Percentiles rank a stretch among this genome's conserved stretches.
Conservation (phyloP, 2,888 invertebrate species). For the Andrena camellia region DNA sequence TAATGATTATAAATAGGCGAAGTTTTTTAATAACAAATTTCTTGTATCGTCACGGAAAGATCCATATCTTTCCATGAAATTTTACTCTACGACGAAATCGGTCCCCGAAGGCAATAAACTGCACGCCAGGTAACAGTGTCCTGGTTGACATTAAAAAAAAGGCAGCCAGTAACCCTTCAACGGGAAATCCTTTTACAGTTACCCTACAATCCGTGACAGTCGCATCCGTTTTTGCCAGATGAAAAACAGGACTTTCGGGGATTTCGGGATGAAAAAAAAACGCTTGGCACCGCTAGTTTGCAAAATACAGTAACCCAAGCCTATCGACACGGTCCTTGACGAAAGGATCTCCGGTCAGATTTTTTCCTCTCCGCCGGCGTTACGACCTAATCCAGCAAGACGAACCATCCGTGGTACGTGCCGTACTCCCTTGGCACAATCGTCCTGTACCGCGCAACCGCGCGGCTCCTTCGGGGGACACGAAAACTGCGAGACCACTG, state of each 20-base stretch:
- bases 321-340: slow-evolving; percentile 65
- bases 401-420: background rate
- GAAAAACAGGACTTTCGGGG: slow-evolving; percentile 75
- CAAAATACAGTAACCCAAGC: slow-evolving; percentile 70
- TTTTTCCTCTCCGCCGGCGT: slow-evolving; percentile 8
- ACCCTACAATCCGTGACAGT: slow-evolving; percentile 68
- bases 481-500: background rate
- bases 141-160: slow-evolving; percentile 26
- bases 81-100: background rate
- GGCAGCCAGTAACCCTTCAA: slow-evolving; percentile 54
- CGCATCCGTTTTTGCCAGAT: slow-evolving; percentile 41
- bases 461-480: background rate
- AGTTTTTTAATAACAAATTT: background rate
- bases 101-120: slow-evolving; percentile 12
- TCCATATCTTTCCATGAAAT: background rate
- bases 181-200: slow-evolving; percentile 69
- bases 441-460: background rate
- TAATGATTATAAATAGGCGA: too few relatives aligned
- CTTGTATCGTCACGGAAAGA: background rate
- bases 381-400: slow-evolving; percentile 18
- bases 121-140: slow-evolving; percentile 35
- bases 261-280: slow-evolving; percentile 39
- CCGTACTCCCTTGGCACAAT: background rate
- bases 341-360: slow-evolving; percentile 19
- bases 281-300: slow-evolving; percentile 73